phyloP scores from a whole-genome alignment of 2,888 invertebrate genomes.

The Chromoteleia sp. region DNA sequence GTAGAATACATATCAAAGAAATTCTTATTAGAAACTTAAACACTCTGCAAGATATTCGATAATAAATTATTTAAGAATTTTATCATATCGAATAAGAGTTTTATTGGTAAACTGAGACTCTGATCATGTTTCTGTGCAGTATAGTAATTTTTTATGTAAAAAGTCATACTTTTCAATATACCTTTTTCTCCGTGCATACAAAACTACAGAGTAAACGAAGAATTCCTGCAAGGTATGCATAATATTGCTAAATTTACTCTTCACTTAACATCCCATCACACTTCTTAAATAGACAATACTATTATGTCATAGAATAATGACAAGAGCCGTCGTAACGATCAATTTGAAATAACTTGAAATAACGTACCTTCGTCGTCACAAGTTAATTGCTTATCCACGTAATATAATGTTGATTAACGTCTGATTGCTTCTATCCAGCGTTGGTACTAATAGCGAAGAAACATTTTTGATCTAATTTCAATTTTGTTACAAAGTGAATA shows the following conservation, averaged over 20 bases:
- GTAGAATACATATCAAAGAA: too few relatives aligned
- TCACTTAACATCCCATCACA: constrained; percentile 37
- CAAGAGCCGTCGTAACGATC: constrained; percentile 52
- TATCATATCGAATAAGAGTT: too few relatives aligned
- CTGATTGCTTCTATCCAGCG: constrained; percentile 51
- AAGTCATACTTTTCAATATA: too few relatives aligned
- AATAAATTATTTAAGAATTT: too few relatives aligned
- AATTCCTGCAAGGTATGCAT: neutral
- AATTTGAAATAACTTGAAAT: constrained; percentile 62
- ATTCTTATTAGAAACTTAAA: too few relatives aligned
- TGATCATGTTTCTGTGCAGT: too few relatives aligned
- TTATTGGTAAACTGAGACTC: too few relatives aligned
- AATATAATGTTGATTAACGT: constrained; percentile 66
- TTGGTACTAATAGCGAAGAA: constrained; percentile 30
- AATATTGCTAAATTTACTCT: constrained; percentile 20
- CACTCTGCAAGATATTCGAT: too few relatives aligned
- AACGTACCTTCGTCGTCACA: constrained; percentile 52
- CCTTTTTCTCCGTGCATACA: too few relatives aligned
- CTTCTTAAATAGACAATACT: constrained; percentile 45
- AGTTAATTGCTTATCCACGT: constrained; percentile 64
- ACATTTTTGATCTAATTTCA: constrained; percentile 61
- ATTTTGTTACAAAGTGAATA: constrained; percentile 40
- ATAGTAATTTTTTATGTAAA: too few relatives aligned
- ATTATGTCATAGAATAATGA: constrained; percentile 50
- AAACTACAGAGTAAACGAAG: too few relatives aligned